These are phyloP conservation scores for Drosophila cardini DNA, from an alignment of 1,140 invertebrate genomes.

Conservation along the genomic window DNA sequence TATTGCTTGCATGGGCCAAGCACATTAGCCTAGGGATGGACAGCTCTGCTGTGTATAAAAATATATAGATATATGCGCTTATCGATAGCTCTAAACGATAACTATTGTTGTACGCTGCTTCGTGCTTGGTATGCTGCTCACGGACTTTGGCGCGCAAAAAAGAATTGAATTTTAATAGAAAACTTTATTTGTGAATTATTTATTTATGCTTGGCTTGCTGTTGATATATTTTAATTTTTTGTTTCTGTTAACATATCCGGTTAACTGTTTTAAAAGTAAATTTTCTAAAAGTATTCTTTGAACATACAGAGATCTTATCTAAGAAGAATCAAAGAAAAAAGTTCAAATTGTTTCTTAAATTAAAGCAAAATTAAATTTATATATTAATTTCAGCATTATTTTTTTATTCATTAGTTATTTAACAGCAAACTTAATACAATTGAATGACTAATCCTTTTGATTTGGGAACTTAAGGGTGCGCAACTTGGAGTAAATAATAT, in stretches of 20 bases:
- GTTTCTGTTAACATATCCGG: too few species aligned
- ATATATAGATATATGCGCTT: background rate
- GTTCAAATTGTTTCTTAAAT: too few species aligned
- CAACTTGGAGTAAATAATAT: constrained; percentile 88
- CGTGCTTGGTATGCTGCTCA: background rate
- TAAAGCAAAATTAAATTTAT: too few species aligned
- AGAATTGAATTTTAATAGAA: too few species aligned
- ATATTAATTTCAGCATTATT: too few species aligned
- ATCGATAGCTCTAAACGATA: background rate
- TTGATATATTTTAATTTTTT: background rate
- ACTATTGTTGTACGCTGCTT: background rate
- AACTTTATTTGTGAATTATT: too few species aligned
- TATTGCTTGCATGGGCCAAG: constrained; percentile 28
- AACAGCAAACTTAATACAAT: background rate
- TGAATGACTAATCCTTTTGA: constrained; percentile 37
- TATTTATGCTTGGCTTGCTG: background rate
- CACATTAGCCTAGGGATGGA: constrained; percentile 14
- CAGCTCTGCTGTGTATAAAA: background rate
- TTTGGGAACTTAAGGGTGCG: constrained; percentile 79
- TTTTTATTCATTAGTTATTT: too few species aligned
- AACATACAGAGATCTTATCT: too few species aligned
- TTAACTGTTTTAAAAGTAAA: too few species aligned
- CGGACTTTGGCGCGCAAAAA: too few species aligned
- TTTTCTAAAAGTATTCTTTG: too few species aligned
- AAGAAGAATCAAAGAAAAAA: too few species aligned